Evolutionary conservation across 92 coral and sea anemone genomes (phyloP), one percentile per base, ranked within the genome.

Genomic region (Siderastrea radians): DNA sequence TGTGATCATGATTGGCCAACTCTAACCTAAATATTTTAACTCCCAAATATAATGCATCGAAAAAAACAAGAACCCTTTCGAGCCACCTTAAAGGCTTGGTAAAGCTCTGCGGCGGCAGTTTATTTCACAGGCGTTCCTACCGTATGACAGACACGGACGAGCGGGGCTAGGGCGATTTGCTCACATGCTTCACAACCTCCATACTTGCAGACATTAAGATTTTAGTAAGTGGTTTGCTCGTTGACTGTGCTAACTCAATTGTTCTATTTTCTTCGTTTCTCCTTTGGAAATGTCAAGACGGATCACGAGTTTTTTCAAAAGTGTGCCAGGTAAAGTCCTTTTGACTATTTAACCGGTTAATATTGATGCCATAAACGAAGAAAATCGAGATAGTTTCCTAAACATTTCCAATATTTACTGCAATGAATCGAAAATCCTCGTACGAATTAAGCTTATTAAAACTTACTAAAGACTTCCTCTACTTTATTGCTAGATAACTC

Each of bases 301-400:
- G 88, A 84, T 84, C 88, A 75, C 54, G 64, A 74, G 65, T 65
- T 75, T 84, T 63, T 84, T 84, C 82, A 84, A 84, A 84, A 84
- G 74, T 49, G 82, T 84, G 88, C 75, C 88, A 64, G 75, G 88
- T 84, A 84, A 79, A 84, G 74, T 75, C 72, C 50, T 84, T 84
- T 74, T 74, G 88, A 17, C 88, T 65, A 84, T 82, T 69, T 69
- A 69, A 70, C 70, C 78, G 78, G 78, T 79, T 26, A 26, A 26
- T 82, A 69, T 74, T 51, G 66, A 84, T 73, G 86, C 78, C 78
- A 82, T 71, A 82, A 82, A 59, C 4, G 81, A 73, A 82, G 75
- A 69, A 82, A 69, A 71, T 82, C 1, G 44, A 82, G 82, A 84
- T 75, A 79, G 72, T 62, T 79, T 79, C 62, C 52, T 51, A 50